These are phyloP conservation scores for Carposina sasakii DNA, from an alignment of 1,140 invertebrate genomes.

Conservation along the genomic window DNA sequence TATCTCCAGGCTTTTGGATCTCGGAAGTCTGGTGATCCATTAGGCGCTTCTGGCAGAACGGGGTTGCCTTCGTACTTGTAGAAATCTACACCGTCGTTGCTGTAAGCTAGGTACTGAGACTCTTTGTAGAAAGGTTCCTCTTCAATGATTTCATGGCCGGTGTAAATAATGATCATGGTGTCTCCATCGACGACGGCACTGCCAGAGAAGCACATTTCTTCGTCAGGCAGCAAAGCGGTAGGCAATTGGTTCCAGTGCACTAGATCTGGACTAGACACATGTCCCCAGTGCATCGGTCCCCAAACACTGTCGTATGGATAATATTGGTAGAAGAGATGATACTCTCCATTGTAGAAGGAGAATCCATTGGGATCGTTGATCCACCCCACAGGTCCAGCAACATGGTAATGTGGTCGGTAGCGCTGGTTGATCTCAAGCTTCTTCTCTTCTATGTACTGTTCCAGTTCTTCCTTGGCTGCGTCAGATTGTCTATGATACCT, in stretches of 20 bases:
- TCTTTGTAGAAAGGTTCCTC: constrained; percentile 44
- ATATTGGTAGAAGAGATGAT: constrained; percentile 63
- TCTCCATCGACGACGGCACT: constrained; percentile 48
- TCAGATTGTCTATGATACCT: constrained; percentile 17
- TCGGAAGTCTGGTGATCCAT: constrained; percentile 51
- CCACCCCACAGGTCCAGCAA: constrained; percentile 57
- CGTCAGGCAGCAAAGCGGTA: constrained; percentile 55
- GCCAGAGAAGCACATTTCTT: constrained; percentile 62
- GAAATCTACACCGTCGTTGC: constrained; percentile 53
- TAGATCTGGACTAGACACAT: constrained; percentile 48
- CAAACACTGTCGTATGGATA: constrained; percentile 53
- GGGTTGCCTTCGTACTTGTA: constrained; percentile 55
- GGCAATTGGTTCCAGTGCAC: constrained; percentile 56
- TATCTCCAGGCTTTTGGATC: constrained; percentile 61
- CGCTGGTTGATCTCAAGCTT: constrained; percentile 39
- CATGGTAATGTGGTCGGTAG: constrained; percentile 47
- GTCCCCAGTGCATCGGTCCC: constrained; percentile 67
- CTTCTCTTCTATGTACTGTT: constrained; percentile 44
- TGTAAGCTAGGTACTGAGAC: constrained; percentile 55
- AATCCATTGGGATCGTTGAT: constrained; percentile 70
- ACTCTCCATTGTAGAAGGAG: constrained; percentile 51
- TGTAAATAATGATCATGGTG: constrained; percentile 55
- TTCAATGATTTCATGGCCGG: constrained; percentile 35
- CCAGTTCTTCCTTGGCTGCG: constrained; percentile 32
- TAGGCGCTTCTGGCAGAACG: constrained; percentile 38